A percentile compares a stretch with the other conserved stretches of the same genome.
Conservation (phyloP, 1,140 invertebrate species). For the Caerostris darwini region DNA sequence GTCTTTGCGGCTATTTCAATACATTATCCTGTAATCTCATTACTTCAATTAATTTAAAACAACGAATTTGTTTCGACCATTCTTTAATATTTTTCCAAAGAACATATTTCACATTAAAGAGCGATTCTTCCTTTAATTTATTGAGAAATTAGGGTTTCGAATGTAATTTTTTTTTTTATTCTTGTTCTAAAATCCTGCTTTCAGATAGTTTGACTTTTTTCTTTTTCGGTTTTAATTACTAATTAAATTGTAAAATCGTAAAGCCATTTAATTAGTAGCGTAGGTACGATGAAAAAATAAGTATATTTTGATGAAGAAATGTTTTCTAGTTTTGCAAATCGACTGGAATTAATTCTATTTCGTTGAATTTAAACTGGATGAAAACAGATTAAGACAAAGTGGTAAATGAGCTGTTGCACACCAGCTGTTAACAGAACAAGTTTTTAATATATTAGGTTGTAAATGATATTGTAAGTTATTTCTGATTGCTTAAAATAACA, state of each 20-base stretch:
- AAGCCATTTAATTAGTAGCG: not conserved
- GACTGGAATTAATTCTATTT: not conserved
- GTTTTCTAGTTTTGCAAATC: not conserved
- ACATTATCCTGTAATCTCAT: not conserved
- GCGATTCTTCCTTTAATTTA: not conserved
- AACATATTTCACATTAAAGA: conserved; percentile 11
- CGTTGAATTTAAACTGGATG: not conserved
- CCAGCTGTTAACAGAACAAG: not conserved
- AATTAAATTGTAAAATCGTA: not conserved
- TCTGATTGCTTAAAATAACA: no score
- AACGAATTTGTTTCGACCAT: not conserved
- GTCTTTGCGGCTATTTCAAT: not conserved
- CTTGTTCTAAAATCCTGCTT: not conserved
- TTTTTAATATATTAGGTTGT: not conserved
- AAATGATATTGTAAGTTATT: no score
- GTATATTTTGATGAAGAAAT: not conserved
- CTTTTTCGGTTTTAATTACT: not conserved
- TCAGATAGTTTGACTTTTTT: not conserved
- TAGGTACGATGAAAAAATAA: not conserved
- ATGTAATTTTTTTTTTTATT: not conserved
- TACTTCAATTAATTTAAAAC: not conserved
- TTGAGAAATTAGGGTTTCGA: conserved; percentile 3
- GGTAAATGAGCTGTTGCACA: not conserved
- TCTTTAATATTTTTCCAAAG: not conserved
- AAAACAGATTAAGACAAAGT: not conserved